These are phyloP conservation scores for Lepilemur septentrionalis DNA, from an alignment of 2,797 vertebrate genomes.

Conservation along the genomic window DNA sequence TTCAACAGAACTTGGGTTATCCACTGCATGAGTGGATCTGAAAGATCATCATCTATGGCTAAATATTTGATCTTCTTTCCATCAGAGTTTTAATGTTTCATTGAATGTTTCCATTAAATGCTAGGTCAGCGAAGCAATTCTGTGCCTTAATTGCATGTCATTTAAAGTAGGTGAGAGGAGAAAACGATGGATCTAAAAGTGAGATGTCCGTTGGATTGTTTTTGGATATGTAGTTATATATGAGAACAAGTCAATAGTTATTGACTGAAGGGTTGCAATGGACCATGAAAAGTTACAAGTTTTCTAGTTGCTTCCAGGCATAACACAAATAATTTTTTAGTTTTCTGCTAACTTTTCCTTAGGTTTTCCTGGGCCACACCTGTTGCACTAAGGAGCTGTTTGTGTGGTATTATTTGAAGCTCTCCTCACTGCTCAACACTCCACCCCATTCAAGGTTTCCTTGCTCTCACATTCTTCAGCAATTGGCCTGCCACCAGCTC, in stretches of 20 bases:
- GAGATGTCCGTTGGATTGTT: not conserved
- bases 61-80: slow-evolving; percentile 24
- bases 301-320: not conserved
- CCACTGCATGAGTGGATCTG: not conserved
- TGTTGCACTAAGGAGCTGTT: not conserved
- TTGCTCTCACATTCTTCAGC: not conserved
- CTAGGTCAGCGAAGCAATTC: not conserved
- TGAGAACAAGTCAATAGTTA: not conserved
- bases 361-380: not conserved
- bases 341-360: not conserved
- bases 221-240: not conserved
- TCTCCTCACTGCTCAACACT: not conserved
- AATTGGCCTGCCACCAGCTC: not conserved
- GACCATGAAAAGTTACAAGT: not conserved
- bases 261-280: not conserved
- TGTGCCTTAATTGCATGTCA: not conserved
- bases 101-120: slow-evolving; percentile 3
- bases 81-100: not conserved
- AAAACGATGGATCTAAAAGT: slow-evolving; percentile 18
- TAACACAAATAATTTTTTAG: not conserved
- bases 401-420: not conserved
- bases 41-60: not conserved
- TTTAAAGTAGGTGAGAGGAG: not conserved
- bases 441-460: not conserved
- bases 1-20: not conserved